Evolutionary conservation across 2,888 invertebrate species (phyloP), one percentile per base, ranked within the genome.

Genomic region (Cartodere bifasciata): DNA sequence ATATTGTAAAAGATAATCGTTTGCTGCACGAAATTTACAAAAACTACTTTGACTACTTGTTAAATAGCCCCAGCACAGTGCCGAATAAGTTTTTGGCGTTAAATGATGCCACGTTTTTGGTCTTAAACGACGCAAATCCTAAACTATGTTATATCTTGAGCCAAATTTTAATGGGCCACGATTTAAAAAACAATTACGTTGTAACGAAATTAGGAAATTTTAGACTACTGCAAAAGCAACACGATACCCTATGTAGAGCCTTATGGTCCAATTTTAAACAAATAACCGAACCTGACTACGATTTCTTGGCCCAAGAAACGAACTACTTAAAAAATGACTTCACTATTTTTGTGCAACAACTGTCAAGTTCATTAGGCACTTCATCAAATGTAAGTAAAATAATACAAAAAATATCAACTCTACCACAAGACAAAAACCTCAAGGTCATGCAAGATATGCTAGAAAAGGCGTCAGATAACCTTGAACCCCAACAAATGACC

Each of bases 221-320:
- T 36, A 53, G 53, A 9, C 55, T 63, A 13, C 63, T 68, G 40
- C 62, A 64, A 1, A 45, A 53, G 11, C 68, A 72, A 37, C 50
- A 75, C 20, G 56, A 52, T 17, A 55, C 53, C 3, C 43, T 77
- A 10, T 64, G 67, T 38, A 62, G 65, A 37, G 55, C 68, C 7
- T 42, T 78, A 4, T 78, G 77, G 77, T 68, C 64, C 33, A 76
- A 77, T 48, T 63, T 68, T 27, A 62, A 63, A 1, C 61, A 65
- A 1, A 44, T 75, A 13, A 64, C 67, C 26, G 55, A 62, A 0
- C 44, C 56, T 4, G 55, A 62, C 17, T 56, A 60, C 4, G 52
- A 66, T 36, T 65, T 63, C 47, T 37, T 62, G 65, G n/a, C n/a
- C n/a, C n/a, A n/a, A n/a, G n/a, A n/a, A n/a, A n/a, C n/a, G n/a